Evolutionary conservation across 1,140 invertebrate genomes (phyloP).

Genomic region (Drosophila cardini): DNA sequence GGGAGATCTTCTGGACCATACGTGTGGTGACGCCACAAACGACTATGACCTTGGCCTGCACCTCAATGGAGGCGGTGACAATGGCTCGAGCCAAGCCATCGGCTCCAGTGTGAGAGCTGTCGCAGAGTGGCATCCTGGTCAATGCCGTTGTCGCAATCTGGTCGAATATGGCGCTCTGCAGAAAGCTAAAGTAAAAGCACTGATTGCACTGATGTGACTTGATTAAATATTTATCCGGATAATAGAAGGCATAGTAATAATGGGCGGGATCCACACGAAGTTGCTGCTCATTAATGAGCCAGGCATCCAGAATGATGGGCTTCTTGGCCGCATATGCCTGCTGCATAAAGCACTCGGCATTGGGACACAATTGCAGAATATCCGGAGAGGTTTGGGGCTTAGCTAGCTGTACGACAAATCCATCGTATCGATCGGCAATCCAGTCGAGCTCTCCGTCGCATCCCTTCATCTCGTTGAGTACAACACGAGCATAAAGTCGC

Average conservation of each 20-base stretch:
- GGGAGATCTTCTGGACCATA: constrained; percentile 76
- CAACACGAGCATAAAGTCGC: constrained; percentile 64
- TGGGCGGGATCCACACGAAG: constrained; percentile 62
- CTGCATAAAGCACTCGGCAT: constrained; percentile 64
- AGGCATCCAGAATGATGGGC: constrained; percentile 65
- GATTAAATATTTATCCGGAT: constrained; percentile 75
- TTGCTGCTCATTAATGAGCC: constrained; percentile 46
- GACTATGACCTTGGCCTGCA: constrained; percentile 62
- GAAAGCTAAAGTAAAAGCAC: constrained; percentile 50
- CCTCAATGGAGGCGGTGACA: constrained; percentile 65
- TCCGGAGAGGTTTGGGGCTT: constrained; percentile 29
- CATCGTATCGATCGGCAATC: constrained; percentile 70
- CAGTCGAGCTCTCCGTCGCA: constrained; percentile 66
- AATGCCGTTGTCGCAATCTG: constrained; percentile 50
- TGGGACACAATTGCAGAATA: constrained; percentile 65
- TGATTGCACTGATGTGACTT: constrained; percentile 5
- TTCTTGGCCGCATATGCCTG: constrained; percentile 59
- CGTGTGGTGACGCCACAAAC: constrained; percentile 65
- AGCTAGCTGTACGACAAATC: constrained; percentile 65
- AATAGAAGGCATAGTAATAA: constrained; percentile 68
- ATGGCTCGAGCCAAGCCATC: constrained; percentile 64
- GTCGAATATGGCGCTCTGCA: constrained; percentile 63
- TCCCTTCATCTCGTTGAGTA: constrained; percentile 67
- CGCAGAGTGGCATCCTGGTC: constrained; percentile 54
- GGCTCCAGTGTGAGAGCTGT: constrained; percentile 68